These are phyloP conservation scores for Eilema caniola DNA, from an alignment of 2,888 invertebrate species.

Conservation along the genomic window DNA sequence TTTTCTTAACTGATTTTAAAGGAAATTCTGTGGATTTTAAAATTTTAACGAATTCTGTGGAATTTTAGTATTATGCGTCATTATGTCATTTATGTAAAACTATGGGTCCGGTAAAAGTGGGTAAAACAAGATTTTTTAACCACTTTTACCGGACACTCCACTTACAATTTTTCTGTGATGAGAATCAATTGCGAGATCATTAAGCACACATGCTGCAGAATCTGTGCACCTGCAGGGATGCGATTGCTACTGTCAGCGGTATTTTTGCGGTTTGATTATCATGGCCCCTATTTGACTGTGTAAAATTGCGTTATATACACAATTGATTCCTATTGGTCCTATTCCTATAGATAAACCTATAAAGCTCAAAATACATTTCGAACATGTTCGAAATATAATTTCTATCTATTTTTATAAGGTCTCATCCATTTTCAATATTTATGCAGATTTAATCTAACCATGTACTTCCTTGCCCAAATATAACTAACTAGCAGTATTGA, in stretches of 20 bases:
- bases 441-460: slow-evolving; percentile 7
- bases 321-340: background rate
- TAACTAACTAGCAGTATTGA: too few relatives aligned
- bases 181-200: too few relatives aligned
- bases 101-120: background rate
- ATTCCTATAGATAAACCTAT: background rate
- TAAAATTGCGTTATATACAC: background rate
- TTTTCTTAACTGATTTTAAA: background rate
- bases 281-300: background rate
- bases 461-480: slow-evolving; percentile 6
- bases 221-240: too few relatives aligned
- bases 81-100: background rate
- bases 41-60: too few relatives aligned
- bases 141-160: too few relatives aligned
- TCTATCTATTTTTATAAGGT: background rate
- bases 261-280: too few relatives aligned
- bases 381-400: too few relatives aligned
- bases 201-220: too few relatives aligned
- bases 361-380: background rate
- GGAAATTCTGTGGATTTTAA: too few relatives aligned
- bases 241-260: too few relatives aligned
- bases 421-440: background rate
- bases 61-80: background rate
- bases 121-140: too few relatives aligned
- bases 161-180: too few relatives aligned